These are phyloP conservation scores for Rhinella marina DNA, from an alignment of 2,797 vertebrate genomes.

Conservation along the genomic window DNA sequence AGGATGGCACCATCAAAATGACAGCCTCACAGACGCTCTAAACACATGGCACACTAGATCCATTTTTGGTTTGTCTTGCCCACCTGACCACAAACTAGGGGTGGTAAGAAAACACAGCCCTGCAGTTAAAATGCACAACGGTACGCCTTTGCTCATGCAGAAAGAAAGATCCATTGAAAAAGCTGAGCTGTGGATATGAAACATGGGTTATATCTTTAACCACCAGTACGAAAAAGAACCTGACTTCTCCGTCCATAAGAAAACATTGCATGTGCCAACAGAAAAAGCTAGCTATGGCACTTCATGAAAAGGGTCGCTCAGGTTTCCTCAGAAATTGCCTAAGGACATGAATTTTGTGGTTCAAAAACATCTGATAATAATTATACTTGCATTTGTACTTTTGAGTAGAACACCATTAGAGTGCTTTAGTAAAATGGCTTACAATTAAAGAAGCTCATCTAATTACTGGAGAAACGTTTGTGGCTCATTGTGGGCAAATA, in stretches of 20 bases:
- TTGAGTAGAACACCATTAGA: constrained; percentile 61
- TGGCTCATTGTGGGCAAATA: constrained; percentile 37
- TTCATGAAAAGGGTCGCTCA: constrained; percentile 70
- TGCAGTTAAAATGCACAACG: constrained; percentile 69
- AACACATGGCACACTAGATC: constrained; percentile 64
- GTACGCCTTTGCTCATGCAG: constrained; percentile 63
- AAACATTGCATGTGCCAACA: constrained; percentile 74
- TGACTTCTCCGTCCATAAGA: constrained; percentile 64
- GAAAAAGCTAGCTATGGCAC: constrained; percentile 70
- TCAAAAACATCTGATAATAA: constrained; percentile 82
- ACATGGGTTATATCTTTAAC: constrained; percentile 64
- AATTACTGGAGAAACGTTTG: constrained; percentile 48
- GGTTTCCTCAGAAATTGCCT: constrained; percentile 74
- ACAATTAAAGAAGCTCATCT: constrained; percentile 61
- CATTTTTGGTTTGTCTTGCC: constrained; percentile 63
- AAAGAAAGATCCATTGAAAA: constrained; percentile 66
- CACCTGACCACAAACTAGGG: constrained; percentile 64
- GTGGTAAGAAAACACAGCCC: constrained; percentile 62
- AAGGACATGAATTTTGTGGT: constrained; percentile 73
- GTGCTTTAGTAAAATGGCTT: constrained; percentile 63
- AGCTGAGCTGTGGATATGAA: constrained; percentile 66
- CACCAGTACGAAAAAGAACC: constrained; percentile 59
- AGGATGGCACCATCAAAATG: constrained; percentile 81
- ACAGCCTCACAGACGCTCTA: constrained; percentile 71
- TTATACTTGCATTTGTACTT: constrained; percentile 81